Base-by-base conservation (phyloP, 2,888 invertebrate genomes). In the Euclidia mi region DNA sequence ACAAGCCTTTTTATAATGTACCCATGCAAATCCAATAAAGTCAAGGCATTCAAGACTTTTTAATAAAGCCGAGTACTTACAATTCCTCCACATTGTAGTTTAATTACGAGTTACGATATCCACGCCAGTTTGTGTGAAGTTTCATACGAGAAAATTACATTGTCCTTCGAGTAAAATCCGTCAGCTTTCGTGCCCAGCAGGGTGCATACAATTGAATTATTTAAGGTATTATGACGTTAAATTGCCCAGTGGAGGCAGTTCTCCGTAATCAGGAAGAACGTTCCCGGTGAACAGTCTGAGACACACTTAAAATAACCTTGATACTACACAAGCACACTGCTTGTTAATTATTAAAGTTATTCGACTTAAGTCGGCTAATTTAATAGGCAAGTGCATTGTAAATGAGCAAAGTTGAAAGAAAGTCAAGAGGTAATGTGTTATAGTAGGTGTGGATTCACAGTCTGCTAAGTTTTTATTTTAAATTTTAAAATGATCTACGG, bases 181-280 rank as follows among this genome's bases (percentile, higher is more conserved):
- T 73, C 76, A 70, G 81, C 70, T 81, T 81, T 76, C 40, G 74
- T 71, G 77, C 71, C 72, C 76, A 70, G 78, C 76, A 74, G 77
- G 72, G 76, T 79, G 83, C 81, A 82, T 77, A 75, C 68, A 77
- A 82, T 78, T 84, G 81, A 85, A 84, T 87, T 85, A 82, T 84
- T 83, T 78, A 84, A 76, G 65, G 79, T 81, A 79, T 85, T 84
- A 84, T 82, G 78, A 79, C 73, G 79, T 76, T 77, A 84, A 81
- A 82, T 84, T 84, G 79, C 72, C 71, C 78, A 63, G 71, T 60
- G 67, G 67, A 66, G 75, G 72, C 64, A 77, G 71, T 71, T 68
- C 65, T 66, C 62, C 60, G 65, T 71, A 74, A 79, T 71, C 71
- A 71, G 65, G 63, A 65, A 67, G 69, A 78, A 78, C 71, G 58